Percentiles rank a stretch among this genome's conserved stretches.
Conservation (phyloP, 2,113 vertebrate species). For the Rattus norvegicus region GRCr8 NC_086021.1:183195501-183196000, state of each 20-base stretch:
- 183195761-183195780: background rate
- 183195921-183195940: background rate
- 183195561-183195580: background rate
- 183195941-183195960: background rate
- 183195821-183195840: background rate
- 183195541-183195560: background rate
- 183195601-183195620: background rate
- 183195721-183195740: background rate
- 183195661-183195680: background rate
- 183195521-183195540: accelerated
- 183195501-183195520: no score
- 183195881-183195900: no score
- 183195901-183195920: background rate
- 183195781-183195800: no score
- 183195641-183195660: background rate
- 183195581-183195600: background rate
- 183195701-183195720: background rate
- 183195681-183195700: background rate
- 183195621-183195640: background rate
- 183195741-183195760: background rate
- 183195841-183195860: no score
- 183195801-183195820: background rate
- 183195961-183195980: background rate
- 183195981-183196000: no score
- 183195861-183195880: no score